Conservation (phyloP, 2,113 vertebrate species). For the Mobula birostris region DNA sequence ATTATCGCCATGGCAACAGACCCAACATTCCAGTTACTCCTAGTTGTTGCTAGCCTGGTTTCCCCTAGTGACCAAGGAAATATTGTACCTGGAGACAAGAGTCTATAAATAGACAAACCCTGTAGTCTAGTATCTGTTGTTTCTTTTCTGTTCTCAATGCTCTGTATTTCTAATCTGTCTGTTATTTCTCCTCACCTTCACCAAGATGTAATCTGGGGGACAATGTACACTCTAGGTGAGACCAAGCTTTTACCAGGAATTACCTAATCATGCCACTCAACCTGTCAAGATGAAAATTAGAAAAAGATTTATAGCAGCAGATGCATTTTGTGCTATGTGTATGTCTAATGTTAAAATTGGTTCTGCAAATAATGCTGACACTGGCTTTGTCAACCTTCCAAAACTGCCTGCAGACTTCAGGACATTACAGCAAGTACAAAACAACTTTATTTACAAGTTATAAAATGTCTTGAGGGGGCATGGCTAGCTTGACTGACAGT, state of each 20-base stretch:
- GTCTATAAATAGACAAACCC: neutral
- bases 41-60: neutral
- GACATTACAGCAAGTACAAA: neutral
- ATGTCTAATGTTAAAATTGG: neutral
- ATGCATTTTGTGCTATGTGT: neutral
- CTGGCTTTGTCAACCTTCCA: neutral
- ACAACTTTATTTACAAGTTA: neutral
- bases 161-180: neutral
- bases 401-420: neutral
- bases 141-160: neutral
- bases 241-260: neutral
- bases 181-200: neutral
- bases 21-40: slow-evolving; percentile 4
- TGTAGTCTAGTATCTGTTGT: neutral
- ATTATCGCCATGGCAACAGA: neutral
- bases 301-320: no score
- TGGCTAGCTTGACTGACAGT: neutral
- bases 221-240: neutral
- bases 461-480: neutral
- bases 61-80: slow-evolving; percentile 16
- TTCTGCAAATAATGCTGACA: neutral
- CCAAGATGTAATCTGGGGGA: neutral
- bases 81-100: neutral
- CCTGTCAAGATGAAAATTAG: neutral
- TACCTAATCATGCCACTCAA: neutral